A percentile compares a stretch with the other conserved stretches of the same genome.
phyloP scores from a whole-genome alignment of 2,888 invertebrate genomes.

The Steromphala cineraria region DNA sequence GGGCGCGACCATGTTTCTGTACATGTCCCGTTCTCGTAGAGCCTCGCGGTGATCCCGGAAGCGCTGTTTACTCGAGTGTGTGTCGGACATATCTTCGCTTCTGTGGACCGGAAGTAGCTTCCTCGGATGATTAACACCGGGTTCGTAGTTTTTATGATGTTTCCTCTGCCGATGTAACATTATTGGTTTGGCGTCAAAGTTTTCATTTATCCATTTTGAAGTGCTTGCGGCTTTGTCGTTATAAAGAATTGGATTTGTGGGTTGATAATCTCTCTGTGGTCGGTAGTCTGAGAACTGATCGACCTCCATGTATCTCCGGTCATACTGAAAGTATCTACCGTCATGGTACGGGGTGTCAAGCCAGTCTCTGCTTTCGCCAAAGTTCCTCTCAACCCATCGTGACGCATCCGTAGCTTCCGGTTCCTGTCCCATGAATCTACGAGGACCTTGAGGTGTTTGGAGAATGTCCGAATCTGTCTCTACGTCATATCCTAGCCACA shows the following conservation, averaged over 20 bases:
- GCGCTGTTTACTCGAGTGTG: not conserved
- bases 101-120: not conserved
- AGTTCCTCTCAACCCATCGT: not conserved
- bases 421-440: conserved; percentile 5
- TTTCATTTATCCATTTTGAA: not conserved
- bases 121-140: not conserved
- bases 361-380: not conserved
- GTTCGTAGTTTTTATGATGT: not conserved
- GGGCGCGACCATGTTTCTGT: not conserved
- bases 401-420: not conserved
- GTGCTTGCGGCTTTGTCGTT: not conserved
- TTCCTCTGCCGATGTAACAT: not conserved
- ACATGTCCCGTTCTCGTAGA: not conserved
- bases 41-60: not conserved
- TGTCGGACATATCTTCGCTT: not conserved
- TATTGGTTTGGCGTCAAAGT: not conserved
- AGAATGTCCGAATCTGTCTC: conserved; percentile 8
- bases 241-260: not conserved
- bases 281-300: not conserved
- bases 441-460: not conserved
- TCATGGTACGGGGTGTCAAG: conserved; percentile 8
- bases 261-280: not conserved
- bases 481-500: not conserved
- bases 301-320: not conserved
- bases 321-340: conserved; percentile 9